Evolutionary conservation across 2,797 vertebrate genomes (phyloP), one percentile per base, ranked within the genome.

Genomic region (Catharus ustulatus): DNA sequence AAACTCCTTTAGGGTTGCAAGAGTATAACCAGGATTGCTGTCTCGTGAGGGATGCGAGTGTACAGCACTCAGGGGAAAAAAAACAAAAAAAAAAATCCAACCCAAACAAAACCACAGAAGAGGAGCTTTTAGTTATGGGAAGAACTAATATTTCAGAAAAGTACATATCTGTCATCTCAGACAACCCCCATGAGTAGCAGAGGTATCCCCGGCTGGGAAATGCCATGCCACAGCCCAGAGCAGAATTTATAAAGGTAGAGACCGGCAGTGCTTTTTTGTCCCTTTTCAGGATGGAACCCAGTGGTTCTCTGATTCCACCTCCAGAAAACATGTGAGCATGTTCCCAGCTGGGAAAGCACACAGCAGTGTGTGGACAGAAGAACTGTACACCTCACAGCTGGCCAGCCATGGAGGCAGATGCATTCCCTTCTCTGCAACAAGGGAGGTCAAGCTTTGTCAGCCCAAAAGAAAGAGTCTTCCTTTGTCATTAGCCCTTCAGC

Each of bases 321-420:
- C 46, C 49, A 49, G 49, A 42, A 77, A 72, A 11, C 13, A 0
- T 1, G 11, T 11, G 42, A 63, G 10, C 4, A 2, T 2, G 16
- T 34, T 93, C 17, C 62, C 23, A 49, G 34, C 10, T 43, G 21
- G 27, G 30, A 21, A 24, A 22, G 11, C 12, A 27, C 1, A 1
- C 15, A 48, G 57, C 34, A 38, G 32, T 1, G 27, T 0, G 2
- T 54, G 38, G 26, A 24, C 36, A 88, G 36, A 66, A 1, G 17
- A 58, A 3, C 12, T 1, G 0, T 1, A 6, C 9, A 1, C 29
- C 30, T 57, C 10, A 7, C n/a, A 62, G 23, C 22, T 0, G 0
- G 54, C 13, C 30, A 71, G 26, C 23, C 26, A 3, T 2, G n/a
- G 59, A 71, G 61, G 29, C 24, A 64, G 36, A 91, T 27, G 62